phyloP scores from a whole-genome alignment of 2,888 invertebrate species.

The Hymenopus coronatus region DNA sequence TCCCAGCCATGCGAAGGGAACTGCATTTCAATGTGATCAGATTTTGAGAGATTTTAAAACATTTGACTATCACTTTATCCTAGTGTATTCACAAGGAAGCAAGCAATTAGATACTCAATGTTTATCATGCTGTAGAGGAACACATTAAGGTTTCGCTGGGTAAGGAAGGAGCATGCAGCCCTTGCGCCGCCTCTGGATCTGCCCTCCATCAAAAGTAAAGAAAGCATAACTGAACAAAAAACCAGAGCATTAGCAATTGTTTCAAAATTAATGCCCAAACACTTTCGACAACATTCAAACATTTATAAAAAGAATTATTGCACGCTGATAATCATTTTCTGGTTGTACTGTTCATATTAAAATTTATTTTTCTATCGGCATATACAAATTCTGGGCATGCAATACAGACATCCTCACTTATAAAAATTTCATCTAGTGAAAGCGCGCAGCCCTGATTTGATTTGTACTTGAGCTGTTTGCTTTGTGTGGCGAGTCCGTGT shows the following conservation, averaged over 20 bases:
- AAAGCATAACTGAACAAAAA: not conserved
- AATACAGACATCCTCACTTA: not conserved
- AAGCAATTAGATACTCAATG: too few species aligned
- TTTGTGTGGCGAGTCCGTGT: not conserved
- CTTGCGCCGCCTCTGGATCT: too few species aligned
- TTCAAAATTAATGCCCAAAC: not conserved
- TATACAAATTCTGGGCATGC: not conserved
- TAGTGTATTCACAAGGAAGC: too few species aligned
- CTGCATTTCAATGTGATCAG: too few species aligned
- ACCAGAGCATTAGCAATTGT: not conserved
- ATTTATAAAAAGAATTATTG: not conserved
- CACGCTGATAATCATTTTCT: not conserved
- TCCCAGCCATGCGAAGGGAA: too few species aligned
- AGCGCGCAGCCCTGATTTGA: not conserved
- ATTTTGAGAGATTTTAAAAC: too few species aligned
- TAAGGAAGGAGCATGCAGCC: too few species aligned
- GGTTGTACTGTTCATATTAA: not conserved
- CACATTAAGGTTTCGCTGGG: too few species aligned
- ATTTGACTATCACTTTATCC: too few species aligned
- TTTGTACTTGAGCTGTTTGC: not conserved
- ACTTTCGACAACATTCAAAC: not conserved
- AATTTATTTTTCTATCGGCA: not conserved
- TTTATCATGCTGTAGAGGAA: too few species aligned
- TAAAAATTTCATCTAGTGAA: not conserved
- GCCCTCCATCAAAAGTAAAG: not conserved